A percentile compares a stretch with the other conserved stretches of the same genome.
These are phyloP conservation scores for Leptopilina syphax DNA, from an alignment of 2,888 invertebrate species.

Conservation along the genomic window DNA sequence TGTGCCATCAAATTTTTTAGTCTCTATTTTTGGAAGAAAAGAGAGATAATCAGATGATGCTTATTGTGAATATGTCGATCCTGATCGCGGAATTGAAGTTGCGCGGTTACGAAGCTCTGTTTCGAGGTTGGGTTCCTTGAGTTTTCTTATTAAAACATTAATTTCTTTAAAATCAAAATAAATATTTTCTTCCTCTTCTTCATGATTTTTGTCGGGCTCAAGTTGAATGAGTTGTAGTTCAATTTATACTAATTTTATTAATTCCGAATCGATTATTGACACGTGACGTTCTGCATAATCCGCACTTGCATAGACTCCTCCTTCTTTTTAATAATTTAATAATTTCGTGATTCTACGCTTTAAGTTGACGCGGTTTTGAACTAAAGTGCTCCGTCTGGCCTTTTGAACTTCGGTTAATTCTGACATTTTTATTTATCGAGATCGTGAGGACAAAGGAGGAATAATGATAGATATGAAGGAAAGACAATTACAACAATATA, in stretches of 20 bases:
- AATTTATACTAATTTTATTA: slow-evolving; percentile 41
- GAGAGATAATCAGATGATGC: neutral
- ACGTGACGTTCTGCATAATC: slow-evolving; percentile 1
- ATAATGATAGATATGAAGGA: neutral
- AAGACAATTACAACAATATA: neutral
- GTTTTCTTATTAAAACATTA: neutral
- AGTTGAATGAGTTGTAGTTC: neutral
- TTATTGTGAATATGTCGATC: neutral
- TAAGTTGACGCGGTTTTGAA: neutral
- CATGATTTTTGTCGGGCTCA: neutral
- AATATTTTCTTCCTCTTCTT: neutral
- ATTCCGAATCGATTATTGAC: slow-evolving; percentile 40
- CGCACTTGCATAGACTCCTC: slow-evolving; percentile 1
- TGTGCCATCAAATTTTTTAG: neutral
- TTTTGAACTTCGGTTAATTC: neutral
- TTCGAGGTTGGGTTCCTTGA: neutral
- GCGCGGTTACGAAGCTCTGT: neutral
- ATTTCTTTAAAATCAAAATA: neutral
- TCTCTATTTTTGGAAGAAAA: neutral
- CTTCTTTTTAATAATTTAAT: neutral
- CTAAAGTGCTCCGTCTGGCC: neutral
- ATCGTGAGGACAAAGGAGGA: neutral
- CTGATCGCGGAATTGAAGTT: neutral
- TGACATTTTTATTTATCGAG: neutral
- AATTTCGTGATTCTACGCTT: slow-evolving; percentile 1